Base-by-base conservation (phyloP, 2,113 vertebrate species). In the Paradisaea rubra region DNA sequence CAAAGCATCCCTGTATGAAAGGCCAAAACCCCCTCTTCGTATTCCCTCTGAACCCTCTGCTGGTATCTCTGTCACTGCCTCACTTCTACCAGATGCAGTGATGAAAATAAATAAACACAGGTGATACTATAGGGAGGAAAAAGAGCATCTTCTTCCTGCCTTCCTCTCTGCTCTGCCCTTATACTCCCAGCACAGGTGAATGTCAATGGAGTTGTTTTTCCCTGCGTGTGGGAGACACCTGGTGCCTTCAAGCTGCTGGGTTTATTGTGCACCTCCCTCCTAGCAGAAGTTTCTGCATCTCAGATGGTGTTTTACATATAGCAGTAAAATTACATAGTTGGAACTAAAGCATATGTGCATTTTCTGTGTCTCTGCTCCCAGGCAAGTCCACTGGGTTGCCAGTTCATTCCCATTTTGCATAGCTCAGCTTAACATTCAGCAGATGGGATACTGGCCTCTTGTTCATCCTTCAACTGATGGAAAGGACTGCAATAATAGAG, bases 271-370 rank as follows among this genome's bases (percentile, higher is more conserved):
- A 27, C 78, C 92, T 93, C 39, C 10, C 69, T 89, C 81, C 54
- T 93, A 92, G 84, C 81, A 76, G 91, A 88, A 93, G 94, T 93
- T 88, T 74, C 84, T 82, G 74, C 74, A 64, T 73, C 83, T 82
- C 97, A 98, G 96, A 98, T 95, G 97, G 96, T 73, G 57, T 94
- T 97, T 97, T 97, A 96, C 86, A 80, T 76, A 56, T 35, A 92
- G 84, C 44, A 31, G 82, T 95, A 86, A 97, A 97, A 95, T 41
- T 52, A 60, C 50, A 41, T 69, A 68, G 76, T 93, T 86, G 57
- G 88, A 95, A 71, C 45, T 45, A 78, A 79, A 81, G 83, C 96
- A 94, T 97, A 94, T 93, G 96, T 96, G 94, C 68, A 82, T 98
- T 94, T 88, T 86, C 94, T 59, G 39, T 74, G 95, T 52, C 92